Evolutionary conservation across 1,140 invertebrate species (phyloP).

Genomic region (Pinna nobilis): DNA sequence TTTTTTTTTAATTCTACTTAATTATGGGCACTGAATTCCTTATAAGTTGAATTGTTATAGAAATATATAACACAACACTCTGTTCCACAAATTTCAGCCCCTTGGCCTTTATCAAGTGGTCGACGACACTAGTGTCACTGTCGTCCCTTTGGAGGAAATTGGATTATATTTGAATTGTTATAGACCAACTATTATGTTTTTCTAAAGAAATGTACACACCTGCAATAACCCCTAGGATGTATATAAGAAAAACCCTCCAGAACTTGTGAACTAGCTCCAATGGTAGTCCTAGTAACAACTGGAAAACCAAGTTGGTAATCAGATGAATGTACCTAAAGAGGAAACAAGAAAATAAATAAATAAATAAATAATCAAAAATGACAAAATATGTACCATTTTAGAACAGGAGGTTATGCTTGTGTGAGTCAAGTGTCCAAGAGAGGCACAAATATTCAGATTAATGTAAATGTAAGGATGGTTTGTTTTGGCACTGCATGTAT

Average conservation of each 20-base stretch:
- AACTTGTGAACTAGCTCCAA: constrained; percentile 97
- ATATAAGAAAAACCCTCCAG: constrained; percentile 85
- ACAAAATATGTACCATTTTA: too few relatives aligned
- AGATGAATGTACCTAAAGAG: constrained; percentile 83
- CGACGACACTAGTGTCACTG: too few relatives aligned
- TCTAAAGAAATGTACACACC: constrained; percentile 49
- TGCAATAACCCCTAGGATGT: constrained; percentile 72
- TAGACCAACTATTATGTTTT: too few relatives aligned
- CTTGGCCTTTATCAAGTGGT: constrained; percentile 89
- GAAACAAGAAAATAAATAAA: background rate
- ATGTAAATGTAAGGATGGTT: background rate
- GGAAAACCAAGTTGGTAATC: constrained; percentile 93
- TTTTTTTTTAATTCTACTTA: too few relatives aligned
- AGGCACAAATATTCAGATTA: background rate
- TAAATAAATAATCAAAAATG: too few relatives aligned
- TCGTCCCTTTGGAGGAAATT: too few relatives aligned
- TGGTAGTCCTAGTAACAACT: constrained; percentile 93
- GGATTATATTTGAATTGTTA: too few relatives aligned
- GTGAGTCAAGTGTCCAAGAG: too few relatives aligned
- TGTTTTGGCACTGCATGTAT: too few relatives aligned
- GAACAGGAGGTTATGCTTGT: too few relatives aligned
- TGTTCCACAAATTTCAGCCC: constrained; percentile 93
- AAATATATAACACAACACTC: constrained; percentile 95
- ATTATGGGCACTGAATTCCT: too few relatives aligned
- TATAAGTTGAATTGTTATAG: too few relatives aligned